Evolutionary conservation across 2,797 vertebrate genomes (phyloP), one percentile per base, ranked within the genome.

Genomic region (Loris lydekkerianus): DNA sequence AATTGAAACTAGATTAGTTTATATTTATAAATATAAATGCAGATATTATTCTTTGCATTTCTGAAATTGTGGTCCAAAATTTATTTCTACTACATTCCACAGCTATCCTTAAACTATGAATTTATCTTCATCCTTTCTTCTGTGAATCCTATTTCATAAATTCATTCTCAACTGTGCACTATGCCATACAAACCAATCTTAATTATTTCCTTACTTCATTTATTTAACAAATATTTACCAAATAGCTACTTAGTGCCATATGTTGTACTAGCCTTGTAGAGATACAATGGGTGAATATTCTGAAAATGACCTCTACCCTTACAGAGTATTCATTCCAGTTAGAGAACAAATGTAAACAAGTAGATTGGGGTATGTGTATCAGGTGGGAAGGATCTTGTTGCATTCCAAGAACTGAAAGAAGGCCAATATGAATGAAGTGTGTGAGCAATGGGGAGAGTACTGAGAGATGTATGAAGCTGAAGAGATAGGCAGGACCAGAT

Each of bases 211-310:
- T 91, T 92, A 86, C 89, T 92, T 90, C 89, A 96, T 91, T 78
- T 53, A 90, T 85, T 86, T 89, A 80, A 86, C 87, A 97, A 96
- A 94, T 97, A 97, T 96, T 97, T 97, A 95, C 86, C n/a, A 58
- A 72, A 83, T 67, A 92, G 61, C 58, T 93, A 46, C 65, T 87
- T 85, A 72, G 49, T 95, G 18, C 93, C 92, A 96, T 82, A 92
- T 97, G 93, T 77, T 82, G 20, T 86, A 76, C 75, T 84, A n/a
- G 40, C 77, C 80, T 91, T 94, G 81, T 34, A 3, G 75, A 93
- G 83, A 73, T 86, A 91, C 60, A 91, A 76, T 89, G 76, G 89
- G 89, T 95, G 67, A 93, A 56, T 84, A 53, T 84, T 83, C 73
- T 86, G 72, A 29, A 97, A 83, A 31, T 76, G 29, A 61, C 83